A percentile compares a stretch with the other conserved stretches of the same genome.
Conservation (phyloP, 2,888 invertebrate genomes). For the Tromatobia lineatoria region DNA sequence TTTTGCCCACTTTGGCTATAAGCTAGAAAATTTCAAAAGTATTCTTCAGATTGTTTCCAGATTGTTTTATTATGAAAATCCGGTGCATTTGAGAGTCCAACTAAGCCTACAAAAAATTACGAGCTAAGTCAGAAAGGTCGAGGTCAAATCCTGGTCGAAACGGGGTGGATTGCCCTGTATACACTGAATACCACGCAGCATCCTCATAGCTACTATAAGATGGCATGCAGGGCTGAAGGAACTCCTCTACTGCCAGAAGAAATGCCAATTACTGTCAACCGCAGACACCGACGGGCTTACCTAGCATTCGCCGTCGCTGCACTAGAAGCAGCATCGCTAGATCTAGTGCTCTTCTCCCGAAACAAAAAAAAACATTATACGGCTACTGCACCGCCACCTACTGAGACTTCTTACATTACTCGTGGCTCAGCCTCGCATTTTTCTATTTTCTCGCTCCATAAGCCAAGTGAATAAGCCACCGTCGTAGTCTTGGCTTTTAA, state of each 20-base stretch:
- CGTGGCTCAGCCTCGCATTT: slow-evolving; percentile 59
- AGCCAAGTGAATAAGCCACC: slow-evolving; percentile 39
- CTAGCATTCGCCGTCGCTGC: slow-evolving; percentile 50
- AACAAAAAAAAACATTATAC: slow-evolving; percentile 32
- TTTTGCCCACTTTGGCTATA: no score
- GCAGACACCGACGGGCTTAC: slow-evolving; percentile 74
- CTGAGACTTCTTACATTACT: slow-evolving; percentile 65
- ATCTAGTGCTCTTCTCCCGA: slow-evolving; percentile 53
- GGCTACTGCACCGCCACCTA: slow-evolving; percentile 23
- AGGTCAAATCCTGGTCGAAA: no score
- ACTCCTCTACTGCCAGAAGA: slow-evolving; percentile 78
- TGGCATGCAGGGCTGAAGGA: slow-evolving; percentile 72
- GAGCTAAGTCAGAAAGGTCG: no score
- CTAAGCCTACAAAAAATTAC: no score
- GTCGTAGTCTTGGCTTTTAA: slow-evolving; percentile 7
- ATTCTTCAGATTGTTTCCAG: no score
- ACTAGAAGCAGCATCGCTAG: slow-evolving; percentile 9
- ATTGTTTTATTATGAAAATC: no score
- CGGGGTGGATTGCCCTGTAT: no score
- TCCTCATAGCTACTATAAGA: slow-evolving; percentile 23
- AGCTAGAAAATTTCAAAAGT: no score
- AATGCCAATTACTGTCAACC: slow-evolving; percentile 83
- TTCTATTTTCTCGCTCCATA: slow-evolving; percentile 51
- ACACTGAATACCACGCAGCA: not conserved
- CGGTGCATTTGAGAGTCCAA: no score